Percentiles rank a stretch among this genome's conserved stretches.
Evolutionary conservation across 2,113 vertebrate genomes (phyloP).

Genomic region (Talpa occidentalis): DNA sequence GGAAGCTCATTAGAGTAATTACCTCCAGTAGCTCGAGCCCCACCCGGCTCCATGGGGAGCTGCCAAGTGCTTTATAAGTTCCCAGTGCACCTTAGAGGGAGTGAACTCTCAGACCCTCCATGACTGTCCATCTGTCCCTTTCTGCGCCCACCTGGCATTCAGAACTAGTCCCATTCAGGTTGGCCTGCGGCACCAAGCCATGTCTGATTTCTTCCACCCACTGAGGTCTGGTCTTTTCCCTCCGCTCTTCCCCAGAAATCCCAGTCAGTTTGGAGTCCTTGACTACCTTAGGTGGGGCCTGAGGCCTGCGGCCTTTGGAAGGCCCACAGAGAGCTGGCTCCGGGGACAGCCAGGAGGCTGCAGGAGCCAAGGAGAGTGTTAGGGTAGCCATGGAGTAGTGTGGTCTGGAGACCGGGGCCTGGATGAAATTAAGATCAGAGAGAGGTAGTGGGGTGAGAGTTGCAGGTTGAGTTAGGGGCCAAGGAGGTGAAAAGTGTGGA

Average conservation of each 20-base stretch:
- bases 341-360: neutral
- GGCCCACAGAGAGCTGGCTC: neutral
- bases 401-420: constrained; percentile 6
- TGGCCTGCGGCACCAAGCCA: neutral
- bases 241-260: constrained; percentile 14
- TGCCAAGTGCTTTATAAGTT: constrained; percentile 43
- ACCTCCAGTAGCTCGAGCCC: constrained; percentile 55
- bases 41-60: constrained; percentile 60
- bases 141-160: neutral
- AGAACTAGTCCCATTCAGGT: neutral
- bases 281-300: neutral
- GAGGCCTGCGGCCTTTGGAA: neutral
- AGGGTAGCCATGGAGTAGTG: neutral
- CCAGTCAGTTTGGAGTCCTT: neutral
- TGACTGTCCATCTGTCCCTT: neutral
- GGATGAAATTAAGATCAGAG: constrained; percentile 6
- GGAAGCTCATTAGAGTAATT: constrained; percentile 80
- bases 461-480: neutral
- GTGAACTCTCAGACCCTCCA: neutral
- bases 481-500: neutral
- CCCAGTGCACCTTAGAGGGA: neutral
- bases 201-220: neutral
- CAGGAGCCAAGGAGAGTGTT: neutral
- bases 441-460: neutral
- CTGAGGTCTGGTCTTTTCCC: neutral